These are phyloP conservation scores for Odocoileus hemionus DNA, from an alignment of 2,113 vertebrate species.

Conservation along the genomic window DNA sequence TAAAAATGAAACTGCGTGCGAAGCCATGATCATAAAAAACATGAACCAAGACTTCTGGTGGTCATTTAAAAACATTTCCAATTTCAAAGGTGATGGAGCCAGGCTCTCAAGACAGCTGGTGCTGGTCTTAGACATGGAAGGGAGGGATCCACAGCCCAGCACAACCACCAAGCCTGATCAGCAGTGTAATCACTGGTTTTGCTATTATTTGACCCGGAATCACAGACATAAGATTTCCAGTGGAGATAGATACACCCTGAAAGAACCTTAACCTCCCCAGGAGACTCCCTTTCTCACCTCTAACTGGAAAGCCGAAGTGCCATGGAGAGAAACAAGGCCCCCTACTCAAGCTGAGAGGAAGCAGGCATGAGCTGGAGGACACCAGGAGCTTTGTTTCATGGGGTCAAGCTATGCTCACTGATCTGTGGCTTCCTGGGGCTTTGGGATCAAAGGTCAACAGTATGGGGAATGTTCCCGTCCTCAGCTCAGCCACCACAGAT, in stretches of 20 bases:
- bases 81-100: background rate
- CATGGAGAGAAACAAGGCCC: background rate
- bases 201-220: background rate
- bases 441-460: background rate
- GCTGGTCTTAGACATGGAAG: background rate
- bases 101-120: background rate
- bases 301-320: background rate
- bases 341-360: background rate
- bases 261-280: background rate
- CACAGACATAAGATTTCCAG: background rate
- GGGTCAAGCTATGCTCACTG: background rate
- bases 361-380: fast-evolving
- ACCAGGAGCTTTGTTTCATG: background rate
- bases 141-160: background rate
- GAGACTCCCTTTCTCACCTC: background rate
- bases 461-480: background rate
- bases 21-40: background rate
- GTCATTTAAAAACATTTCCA: background rate
- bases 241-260: background rate
- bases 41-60: background rate
- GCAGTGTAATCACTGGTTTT: background rate
- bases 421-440: background rate
- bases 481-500: background rate
- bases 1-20: background rate
- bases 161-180: background rate